Conservation (phyloP, 2,797 vertebrate species). For the Trichosurus vulpecula region DNA sequence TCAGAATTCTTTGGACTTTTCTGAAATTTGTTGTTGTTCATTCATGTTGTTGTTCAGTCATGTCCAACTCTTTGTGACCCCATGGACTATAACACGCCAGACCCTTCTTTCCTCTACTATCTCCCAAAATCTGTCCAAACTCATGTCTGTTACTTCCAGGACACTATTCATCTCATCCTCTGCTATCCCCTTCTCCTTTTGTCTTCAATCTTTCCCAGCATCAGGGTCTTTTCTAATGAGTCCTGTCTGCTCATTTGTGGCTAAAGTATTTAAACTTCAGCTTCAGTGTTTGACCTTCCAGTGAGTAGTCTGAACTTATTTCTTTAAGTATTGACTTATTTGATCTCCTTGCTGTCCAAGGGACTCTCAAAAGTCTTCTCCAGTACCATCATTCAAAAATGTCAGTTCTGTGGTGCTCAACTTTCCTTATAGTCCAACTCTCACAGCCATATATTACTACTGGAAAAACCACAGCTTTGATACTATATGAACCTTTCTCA, state of each 20-base stretch:
- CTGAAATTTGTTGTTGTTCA: not conserved
- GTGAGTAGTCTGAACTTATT: too few species aligned
- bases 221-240: too few species aligned
- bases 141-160: not conserved
- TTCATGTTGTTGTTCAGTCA: not conserved
- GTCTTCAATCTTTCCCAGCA: too few species aligned
- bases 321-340: too few species aligned
- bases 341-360: too few species aligned
- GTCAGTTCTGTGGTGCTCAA: not conserved
- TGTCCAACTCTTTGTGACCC: not conserved
- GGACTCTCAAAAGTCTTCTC: not conserved
- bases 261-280: too few species aligned
- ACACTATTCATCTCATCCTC: too few species aligned
- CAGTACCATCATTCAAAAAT: not conserved
- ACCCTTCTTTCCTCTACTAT: not conserved
- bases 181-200: too few species aligned
- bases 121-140: not conserved
- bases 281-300: too few species aligned
- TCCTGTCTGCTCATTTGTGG: too few species aligned
- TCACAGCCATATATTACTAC: not conserved
- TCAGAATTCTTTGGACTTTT: not conserved
- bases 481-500: not conserved
- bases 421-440: not conserved
- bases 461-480: not conserved
- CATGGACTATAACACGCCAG: too few species aligned